Base-by-base conservation (phyloP, 1,140 invertebrate genomes). In the Drosophila arizonae region DNA sequence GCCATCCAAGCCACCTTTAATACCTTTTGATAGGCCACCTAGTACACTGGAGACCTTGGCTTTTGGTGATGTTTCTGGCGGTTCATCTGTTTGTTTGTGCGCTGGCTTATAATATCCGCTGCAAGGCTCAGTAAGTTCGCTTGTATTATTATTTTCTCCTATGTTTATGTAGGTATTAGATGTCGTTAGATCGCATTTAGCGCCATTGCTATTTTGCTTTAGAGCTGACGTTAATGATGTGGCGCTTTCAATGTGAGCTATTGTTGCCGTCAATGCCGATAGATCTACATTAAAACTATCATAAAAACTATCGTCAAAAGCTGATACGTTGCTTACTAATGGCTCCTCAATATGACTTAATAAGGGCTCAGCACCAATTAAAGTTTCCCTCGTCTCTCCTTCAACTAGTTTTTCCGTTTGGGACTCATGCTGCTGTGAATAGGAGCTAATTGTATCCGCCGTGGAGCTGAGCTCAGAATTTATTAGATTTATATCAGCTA, bases 231-330 rank as follows among this genome's bases (percentile, higher is more conserved):
- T 62, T 52, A 54, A 45, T 10, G 15, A 17, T 6, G 52, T 51
- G 15, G 68, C 65, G 15, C 24, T 24, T 13, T 80, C 62, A 48
- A 60, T 58, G 15, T 72, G 55, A 2, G 45, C 64, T 26, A 90
- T 71, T 26, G 70, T 64, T 36, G 81, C 72, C 6, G 87, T 89
- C 10, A 90, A 58, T 8, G 70, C 60, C n/a, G 56, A 72, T 17
- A 91, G 45, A 62, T 91, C 90, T 6, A 91, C 90, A 72, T 88
- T 90, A 43, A 81, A 91, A 56, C 80, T 91, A 55, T 91, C 87
- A 45, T 91, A 91, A 46, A 91, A 91, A n/a, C 51, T 82, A 41
- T 91, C 90, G 60, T 91, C 86, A 10, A 91, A 91, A 8, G 50
- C 51, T n/a, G 66, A 43, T 3, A 50, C 56, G 17, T 51, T 41